Percentiles rank a stretch among this genome's conserved stretches.
These are phyloP conservation scores for Polydrusus tereticollis DNA, from an alignment of 2,888 invertebrate genomes.

Conservation along the genomic window DNA sequence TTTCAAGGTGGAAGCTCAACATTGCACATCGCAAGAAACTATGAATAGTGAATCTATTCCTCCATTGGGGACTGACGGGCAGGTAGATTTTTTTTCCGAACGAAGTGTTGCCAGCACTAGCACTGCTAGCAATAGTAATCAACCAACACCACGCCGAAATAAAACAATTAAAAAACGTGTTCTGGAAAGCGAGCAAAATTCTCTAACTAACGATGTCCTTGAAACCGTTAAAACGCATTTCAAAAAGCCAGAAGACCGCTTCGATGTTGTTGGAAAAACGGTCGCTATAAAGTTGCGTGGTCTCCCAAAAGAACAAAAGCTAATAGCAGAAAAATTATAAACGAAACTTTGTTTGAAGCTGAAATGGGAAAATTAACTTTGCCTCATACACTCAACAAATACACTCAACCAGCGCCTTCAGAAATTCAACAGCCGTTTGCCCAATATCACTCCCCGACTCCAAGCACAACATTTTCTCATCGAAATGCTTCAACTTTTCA, in stretches of 20 bases:
- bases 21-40: neutral
- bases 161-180: constrained; percentile 16
- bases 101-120: neutral
- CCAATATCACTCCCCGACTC: neutral
- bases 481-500: neutral
- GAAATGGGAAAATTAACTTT: no score
- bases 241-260: constrained; percentile 38
- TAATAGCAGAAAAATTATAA: constrained; percentile 48
- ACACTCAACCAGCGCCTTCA: no score
- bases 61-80: neutral
- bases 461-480: neutral
- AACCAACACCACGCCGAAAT: constrained; percentile 3
- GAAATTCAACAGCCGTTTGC: neutral
- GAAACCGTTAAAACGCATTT: constrained; percentile 15
- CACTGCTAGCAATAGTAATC: neutral
- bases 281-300: constrained; percentile 47
- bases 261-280: constrained; percentile 42
- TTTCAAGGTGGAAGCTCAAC: neutral
- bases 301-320: constrained; percentile 36
- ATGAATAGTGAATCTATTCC: neutral
- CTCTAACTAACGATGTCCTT: neutral
- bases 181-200: constrained; percentile 5
- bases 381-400: no score
- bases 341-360: constrained; percentile 45
- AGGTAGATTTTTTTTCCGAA: neutral